Percentiles rank a stretch among this genome's conserved stretches.
phyloP scores from a whole-genome alignment of 2,797 vertebrate species.

The Mallotus villosus region DNA sequence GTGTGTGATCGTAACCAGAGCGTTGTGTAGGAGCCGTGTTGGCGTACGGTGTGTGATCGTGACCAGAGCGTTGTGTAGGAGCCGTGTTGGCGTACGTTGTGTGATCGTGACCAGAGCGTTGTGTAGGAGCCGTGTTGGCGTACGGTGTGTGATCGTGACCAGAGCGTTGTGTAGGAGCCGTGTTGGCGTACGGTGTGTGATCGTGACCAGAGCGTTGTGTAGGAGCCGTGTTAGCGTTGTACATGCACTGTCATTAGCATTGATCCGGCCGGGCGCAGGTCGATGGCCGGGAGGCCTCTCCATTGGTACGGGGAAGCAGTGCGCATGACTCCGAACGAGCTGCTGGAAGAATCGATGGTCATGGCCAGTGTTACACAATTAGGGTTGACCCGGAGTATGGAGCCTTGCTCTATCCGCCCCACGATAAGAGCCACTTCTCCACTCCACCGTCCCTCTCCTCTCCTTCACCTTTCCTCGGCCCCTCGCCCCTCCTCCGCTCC shows the following conservation, averaged over 20 bases:
- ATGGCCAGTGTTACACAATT: conserved; percentile 24
- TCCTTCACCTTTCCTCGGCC: neutral
- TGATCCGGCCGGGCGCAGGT: conserved; percentile 29
- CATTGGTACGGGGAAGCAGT: conserved; percentile 6
- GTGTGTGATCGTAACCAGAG: neutral
- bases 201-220: neutral
- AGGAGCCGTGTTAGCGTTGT: too few relatives aligned
- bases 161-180: too few relatives aligned
- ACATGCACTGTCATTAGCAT: conserved; percentile 42
- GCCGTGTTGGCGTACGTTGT: too few relatives aligned
- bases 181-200: neutral
- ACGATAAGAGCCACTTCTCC: too few relatives aligned
- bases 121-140: neutral
- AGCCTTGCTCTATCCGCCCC: neutral
- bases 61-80: neutral
- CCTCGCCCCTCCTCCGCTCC: neutral
- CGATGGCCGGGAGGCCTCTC: conserved; percentile 19
- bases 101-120: neutral
- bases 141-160: neutral
- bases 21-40: too few relatives aligned
- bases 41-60: neutral
- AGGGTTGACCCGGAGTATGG: neutral
- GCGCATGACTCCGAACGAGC: conserved; percentile 34
- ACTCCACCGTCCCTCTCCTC: neutral
- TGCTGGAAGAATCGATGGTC: conserved; percentile 39